Evolutionary conservation across 1,140 invertebrate genomes (phyloP).

Genomic region (Radopholus similis): DNA sequence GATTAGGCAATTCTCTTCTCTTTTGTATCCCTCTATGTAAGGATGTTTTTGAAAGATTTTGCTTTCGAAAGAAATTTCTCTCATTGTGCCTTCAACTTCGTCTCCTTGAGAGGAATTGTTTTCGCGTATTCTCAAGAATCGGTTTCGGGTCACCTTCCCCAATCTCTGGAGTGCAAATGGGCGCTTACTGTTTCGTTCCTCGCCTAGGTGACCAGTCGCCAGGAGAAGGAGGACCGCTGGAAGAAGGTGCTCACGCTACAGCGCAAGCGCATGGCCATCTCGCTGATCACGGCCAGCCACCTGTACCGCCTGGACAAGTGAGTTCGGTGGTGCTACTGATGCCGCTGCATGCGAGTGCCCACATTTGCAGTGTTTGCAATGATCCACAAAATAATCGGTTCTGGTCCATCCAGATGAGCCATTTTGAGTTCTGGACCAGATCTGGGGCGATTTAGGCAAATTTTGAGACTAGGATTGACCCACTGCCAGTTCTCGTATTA

Average conservation of each 20-base stretch:
- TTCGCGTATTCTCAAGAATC: neutral
- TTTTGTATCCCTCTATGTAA: no score
- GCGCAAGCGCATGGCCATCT: constrained; percentile 95
- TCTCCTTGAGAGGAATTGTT: constrained; percentile 10
- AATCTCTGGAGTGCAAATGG: constrained; percentile 1
- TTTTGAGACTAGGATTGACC: no score
- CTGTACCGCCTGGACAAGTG: constrained; percentile 58
- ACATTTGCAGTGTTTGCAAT: neutral
- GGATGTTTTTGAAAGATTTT: no score
- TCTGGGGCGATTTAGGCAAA: no score
- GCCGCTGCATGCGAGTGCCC: no score
- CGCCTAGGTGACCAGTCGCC: constrained; percentile 65
- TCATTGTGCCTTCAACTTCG: no score
- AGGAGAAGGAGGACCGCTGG: constrained; percentile 87
- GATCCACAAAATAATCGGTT: neutral
- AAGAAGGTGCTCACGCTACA: constrained; percentile 94
- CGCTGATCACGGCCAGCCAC: constrained; percentile 78
- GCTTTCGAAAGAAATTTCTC: no score
- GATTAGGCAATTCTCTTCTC: no score
- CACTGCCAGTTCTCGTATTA: no score
- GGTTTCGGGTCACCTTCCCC: neutral
- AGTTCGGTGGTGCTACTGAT: no score
- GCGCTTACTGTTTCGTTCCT: neutral
- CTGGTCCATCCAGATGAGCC: neutral
- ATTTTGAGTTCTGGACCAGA: no score